Evolutionary conservation across 2,113 vertebrate species (phyloP), one percentile per base, ranked within the genome.

Genomic region (Bungarus multicinctus): DNA sequence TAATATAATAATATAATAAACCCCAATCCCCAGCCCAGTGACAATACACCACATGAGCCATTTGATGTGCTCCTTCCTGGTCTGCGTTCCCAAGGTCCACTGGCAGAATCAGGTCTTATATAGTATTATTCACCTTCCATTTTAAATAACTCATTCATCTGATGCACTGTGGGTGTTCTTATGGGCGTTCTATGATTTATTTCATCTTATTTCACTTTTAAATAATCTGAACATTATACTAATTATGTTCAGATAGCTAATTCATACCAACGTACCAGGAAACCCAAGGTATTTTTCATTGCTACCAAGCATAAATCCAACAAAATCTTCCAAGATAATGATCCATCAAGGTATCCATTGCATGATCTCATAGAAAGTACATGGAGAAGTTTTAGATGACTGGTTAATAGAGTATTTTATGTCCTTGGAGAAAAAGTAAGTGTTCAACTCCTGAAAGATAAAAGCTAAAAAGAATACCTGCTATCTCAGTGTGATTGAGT

Each of bases 341-440:
- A 89, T 90, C 69, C 74, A 60, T 93, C 88, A 89, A 89, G 53
- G 74, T 22, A 92, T 89, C 53, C 27, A 45, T 85, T 60, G 53
- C 69, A 93, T 93, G 88, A 93, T 58, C 88, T 93, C 92, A 89
- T 52, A 89, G 30, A 85, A 12, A 22, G 3, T 50, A 60, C 54
- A 85, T 34, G 30, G 52, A 92, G 90, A 25, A 74, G 92, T 93
- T 95, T 93, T 12, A 88, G 88, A 89, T 95, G 2, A 50, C 64
- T 85, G 20, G 91, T 91, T 22, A 92, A 89, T 88, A 34, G 88
- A n/a, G 87, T 90, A 50, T 27, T 86, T 87, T n/a, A 91, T 74
- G 34, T 69, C 34, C 92, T 89, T 89, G 30, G 18, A 89, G 60
- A 47, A 18, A 50, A 91, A 54, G 34, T 55, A 88, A 74, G 3